A percentile compares a stretch with the other conserved stretches of the same genome.
phyloP scores from a whole-genome alignment of 92 coral and sea anemone genomes.

The Metridium senile region DNA sequence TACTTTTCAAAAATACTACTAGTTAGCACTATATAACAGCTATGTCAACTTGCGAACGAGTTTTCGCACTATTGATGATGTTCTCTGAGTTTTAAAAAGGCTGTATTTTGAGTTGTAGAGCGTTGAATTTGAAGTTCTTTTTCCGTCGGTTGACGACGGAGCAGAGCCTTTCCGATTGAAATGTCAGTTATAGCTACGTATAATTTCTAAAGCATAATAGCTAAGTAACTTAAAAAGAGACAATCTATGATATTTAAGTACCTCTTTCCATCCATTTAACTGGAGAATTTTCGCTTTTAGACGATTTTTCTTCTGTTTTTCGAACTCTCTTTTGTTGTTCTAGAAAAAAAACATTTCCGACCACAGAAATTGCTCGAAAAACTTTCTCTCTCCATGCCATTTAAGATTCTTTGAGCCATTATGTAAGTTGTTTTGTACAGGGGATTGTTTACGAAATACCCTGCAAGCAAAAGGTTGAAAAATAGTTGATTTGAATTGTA shows the following conservation, averaged over 20 bases:
- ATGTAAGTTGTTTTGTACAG: constrained; percentile 5
- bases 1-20: constrained; percentile 1
- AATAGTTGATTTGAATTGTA: background rate
- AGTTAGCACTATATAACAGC: background rate
- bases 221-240: no score
- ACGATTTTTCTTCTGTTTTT: background rate
- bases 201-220: background rate
- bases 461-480: background rate
- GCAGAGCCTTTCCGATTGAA: background rate
- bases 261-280: background rate
- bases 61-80: background rate
- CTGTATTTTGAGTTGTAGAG: background rate
- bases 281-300: background rate
- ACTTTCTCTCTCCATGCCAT: background rate
- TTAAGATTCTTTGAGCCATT: constrained; percentile 10
- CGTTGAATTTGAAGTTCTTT: background rate
- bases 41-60: background rate
- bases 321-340: background rate
- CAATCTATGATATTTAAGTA: background rate
- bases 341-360: constrained; percentile 6
- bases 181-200: background rate
- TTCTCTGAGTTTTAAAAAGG: background rate
- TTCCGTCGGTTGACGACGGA: background rate
- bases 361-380: constrained; percentile 30
- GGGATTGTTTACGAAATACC: constrained; percentile 1